phyloP scores from a whole-genome alignment of 2,797 vertebrate genomes.

The Sebastes flavidus region DNA sequence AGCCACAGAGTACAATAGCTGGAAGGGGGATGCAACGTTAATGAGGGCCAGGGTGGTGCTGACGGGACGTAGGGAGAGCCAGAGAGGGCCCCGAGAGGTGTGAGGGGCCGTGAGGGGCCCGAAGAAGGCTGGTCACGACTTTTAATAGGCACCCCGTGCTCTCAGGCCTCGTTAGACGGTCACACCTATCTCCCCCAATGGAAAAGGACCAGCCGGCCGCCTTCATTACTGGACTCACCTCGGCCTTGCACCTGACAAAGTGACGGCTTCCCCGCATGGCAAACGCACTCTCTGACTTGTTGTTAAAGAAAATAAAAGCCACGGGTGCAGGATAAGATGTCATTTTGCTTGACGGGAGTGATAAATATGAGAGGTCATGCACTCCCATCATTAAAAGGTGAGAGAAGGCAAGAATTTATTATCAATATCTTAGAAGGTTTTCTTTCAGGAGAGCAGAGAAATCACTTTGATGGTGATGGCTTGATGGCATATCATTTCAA shows the following conservation, averaged over 20 bases:
- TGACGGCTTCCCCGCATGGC: conserved; percentile 67
- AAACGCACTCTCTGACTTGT: conserved; percentile 58
- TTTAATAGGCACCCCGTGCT: conserved; percentile 81
- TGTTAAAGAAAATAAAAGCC: conserved; percentile 75
- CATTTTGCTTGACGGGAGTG: conserved; percentile 57
- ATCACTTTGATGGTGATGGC: background rate
- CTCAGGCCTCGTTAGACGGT: conserved; percentile 84
- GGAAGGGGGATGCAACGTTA: conserved; percentile 56
- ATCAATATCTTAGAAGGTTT: conserved; percentile 37
- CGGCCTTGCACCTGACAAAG: conserved; percentile 80
- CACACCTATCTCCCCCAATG: conserved; percentile 83
- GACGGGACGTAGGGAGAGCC: conserved; percentile 59
- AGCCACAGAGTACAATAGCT: background rate
- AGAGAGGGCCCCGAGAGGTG: conserved; percentile 71
- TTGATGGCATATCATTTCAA: background rate
- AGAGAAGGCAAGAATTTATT: conserved; percentile 60
- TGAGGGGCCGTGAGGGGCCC: conserved; percentile 69
- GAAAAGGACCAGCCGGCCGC: conserved; percentile 69
- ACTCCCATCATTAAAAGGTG: conserved; percentile 72
- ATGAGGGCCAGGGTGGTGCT: conserved; percentile 74
- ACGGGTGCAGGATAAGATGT: conserved; percentile 50
- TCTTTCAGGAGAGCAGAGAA: conserved; percentile 9
- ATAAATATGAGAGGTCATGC: conserved; percentile 64
- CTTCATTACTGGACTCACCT: conserved; percentile 82
- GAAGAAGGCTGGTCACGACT: conserved; percentile 71